Conservation (phyloP, 1,140 invertebrate species). For the Centruroides vittatus region DNA sequence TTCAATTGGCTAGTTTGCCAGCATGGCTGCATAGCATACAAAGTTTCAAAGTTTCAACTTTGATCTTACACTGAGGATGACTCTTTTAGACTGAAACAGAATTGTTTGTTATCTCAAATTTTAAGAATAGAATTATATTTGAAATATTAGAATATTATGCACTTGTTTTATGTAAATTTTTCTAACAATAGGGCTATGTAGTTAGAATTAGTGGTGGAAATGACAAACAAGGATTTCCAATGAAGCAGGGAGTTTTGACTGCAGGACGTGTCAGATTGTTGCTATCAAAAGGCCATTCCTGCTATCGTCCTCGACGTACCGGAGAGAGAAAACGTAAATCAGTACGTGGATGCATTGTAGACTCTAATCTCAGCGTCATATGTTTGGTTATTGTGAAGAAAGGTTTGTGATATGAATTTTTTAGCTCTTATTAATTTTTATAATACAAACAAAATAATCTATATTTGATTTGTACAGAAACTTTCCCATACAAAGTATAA, state of each 20-base stretch:
- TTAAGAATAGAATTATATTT: too few species aligned
- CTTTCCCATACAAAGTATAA: too few species aligned
- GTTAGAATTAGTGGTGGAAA: conserved; percentile 92
- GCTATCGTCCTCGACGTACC: conserved; percentile 85
- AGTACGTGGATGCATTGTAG: conserved; percentile 96
- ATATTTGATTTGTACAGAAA: too few species aligned
- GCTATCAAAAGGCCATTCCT: conserved; percentile 91
- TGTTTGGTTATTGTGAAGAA: conserved; percentile 89
- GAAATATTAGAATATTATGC: too few species aligned
- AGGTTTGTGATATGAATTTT: conserved; percentile 37
- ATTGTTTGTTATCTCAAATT: too few species aligned
- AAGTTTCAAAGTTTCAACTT: too few species aligned
- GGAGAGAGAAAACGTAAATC: conserved; percentile 98
- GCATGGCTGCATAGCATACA: too few species aligned
- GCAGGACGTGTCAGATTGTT: conserved; percentile 91
- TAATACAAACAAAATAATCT: too few species aligned
- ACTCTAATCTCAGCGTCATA: conserved; percentile 88
- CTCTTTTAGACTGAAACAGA: too few species aligned
- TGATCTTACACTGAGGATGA: too few species aligned
- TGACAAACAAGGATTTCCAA: conserved; percentile 99
- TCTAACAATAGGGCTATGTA: conserved; percentile 61
- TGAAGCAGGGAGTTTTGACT: conserved; percentile 98
- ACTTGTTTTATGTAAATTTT: too few species aligned
- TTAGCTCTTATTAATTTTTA: background rate
- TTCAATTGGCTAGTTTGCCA: too few species aligned